These are phyloP conservation scores for Neoitamus cyanurus DNA, from an alignment of 2,888 invertebrate genomes.

Conservation along the genomic window DNA sequence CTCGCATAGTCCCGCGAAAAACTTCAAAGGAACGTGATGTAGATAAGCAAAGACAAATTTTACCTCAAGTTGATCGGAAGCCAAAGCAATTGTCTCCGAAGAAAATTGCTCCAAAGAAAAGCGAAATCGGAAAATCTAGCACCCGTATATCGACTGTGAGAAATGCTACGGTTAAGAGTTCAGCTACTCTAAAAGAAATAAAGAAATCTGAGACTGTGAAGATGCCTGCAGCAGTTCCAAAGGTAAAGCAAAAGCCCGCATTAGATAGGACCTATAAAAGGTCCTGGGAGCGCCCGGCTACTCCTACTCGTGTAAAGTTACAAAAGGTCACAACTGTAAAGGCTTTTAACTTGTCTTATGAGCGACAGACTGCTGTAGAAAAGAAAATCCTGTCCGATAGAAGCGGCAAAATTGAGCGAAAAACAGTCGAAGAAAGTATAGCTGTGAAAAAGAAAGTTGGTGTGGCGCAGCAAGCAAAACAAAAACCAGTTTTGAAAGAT, in stretches of 20 bases:
- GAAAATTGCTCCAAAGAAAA: neutral
- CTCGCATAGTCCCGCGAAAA: neutral
- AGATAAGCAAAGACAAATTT: neutral
- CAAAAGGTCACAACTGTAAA: slow-evolving; percentile 46
- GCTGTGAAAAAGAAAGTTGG: neutral
- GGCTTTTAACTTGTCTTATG: slow-evolving; percentile 45
- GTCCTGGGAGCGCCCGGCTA: neutral
- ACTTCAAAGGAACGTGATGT: neutral
- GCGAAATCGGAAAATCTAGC: neutral
- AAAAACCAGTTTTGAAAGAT: neutral
- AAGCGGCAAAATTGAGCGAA: neutral
- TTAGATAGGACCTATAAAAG: neutral
- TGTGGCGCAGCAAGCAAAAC: neutral
- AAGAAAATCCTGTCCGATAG: neutral
- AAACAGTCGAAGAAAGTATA: neutral
- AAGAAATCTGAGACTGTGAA: neutral
- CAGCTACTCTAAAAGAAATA: neutral
- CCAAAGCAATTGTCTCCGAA: neutral
- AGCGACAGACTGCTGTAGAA: slow-evolving; percentile 36
- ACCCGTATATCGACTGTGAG: neutral
- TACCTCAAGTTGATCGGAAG: neutral
- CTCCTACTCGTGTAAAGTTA: neutral
- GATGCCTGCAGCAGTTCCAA: neutral
- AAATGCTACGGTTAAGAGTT: neutral
- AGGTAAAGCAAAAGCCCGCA: neutral